Evolutionary conservation across 1,140 invertebrate genomes (phyloP).

Genomic region (Octopus sinensis): DNA sequence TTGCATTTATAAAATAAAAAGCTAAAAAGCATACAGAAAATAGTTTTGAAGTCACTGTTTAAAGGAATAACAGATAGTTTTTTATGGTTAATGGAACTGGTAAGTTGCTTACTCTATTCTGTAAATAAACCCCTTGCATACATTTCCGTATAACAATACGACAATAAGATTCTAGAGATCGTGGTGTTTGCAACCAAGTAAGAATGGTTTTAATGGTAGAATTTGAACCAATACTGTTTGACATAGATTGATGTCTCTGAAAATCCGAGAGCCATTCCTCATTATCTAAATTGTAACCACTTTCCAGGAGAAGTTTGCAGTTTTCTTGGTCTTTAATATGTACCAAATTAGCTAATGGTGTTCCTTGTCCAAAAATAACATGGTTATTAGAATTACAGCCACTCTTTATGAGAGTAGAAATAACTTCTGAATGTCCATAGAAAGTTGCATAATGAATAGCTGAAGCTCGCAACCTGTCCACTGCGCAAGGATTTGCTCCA

Average conservation of each 20-base stretch:
- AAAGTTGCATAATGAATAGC: constrained; percentile 44
- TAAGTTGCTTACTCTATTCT: not conserved
- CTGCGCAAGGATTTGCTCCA: constrained; percentile 33
- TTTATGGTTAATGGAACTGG: not conserved
- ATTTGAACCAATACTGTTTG: not conserved
- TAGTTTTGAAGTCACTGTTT: not conserved
- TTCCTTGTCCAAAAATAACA: constrained; percentile 39
- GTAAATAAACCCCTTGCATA: not conserved
- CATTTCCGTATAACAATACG: not conserved
- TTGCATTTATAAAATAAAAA: no score
- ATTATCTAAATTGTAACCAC: constrained; percentile 32
- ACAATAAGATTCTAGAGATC: not conserved
- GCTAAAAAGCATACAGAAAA: no score
- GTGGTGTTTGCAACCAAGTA: not conserved
- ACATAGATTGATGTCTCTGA: not conserved
- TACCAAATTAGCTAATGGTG: constrained; percentile 36
- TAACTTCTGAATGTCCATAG: constrained; percentile 28
- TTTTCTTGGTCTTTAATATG: constrained; percentile 31
- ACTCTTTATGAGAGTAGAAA: constrained; percentile 28
- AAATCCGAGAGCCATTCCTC: constrained; percentile 18
- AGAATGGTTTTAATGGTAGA: not conserved
- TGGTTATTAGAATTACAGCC: constrained; percentile 39
- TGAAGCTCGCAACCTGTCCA: constrained; percentile 39
- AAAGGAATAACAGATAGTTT: constrained; percentile 11
- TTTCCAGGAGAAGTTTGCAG: constrained; percentile 29